A percentile compares a stretch with the other conserved stretches of the same genome.
phyloP scores from a whole-genome alignment of 2,797 vertebrate species.

The Neomorphus geoffroyi region DNA sequence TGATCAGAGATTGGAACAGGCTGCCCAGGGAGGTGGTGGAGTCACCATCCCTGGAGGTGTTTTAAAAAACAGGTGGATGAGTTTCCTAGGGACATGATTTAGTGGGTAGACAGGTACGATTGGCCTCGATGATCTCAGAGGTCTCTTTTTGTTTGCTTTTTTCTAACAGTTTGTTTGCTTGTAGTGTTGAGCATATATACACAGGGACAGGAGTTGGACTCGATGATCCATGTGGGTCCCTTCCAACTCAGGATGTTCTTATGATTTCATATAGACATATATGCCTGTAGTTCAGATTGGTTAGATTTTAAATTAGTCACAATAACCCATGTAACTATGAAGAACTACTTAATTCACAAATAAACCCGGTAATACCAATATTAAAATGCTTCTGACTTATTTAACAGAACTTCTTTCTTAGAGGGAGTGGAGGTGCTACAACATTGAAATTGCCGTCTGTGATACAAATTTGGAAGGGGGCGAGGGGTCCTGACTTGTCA shows the following conservation, averaged over 20 bases:
- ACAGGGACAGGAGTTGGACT: not conserved
- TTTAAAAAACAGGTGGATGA: too few species aligned
- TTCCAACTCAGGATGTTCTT: too few species aligned
- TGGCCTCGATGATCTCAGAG: too few species aligned
- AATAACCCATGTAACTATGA: not conserved
- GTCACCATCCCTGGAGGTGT: too few species aligned
- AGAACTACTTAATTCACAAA: not conserved
- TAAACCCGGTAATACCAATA: not conserved
- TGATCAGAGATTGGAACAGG: too few species aligned
- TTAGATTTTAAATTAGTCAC: not conserved
- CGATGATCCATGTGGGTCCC: too few species aligned
- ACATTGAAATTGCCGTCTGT: not conserved
- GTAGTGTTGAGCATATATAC: not conserved
- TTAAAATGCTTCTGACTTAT: not conserved
- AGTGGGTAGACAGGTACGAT: too few species aligned
- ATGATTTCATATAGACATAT: not conserved
- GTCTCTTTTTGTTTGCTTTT: too few species aligned
- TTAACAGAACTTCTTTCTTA: not conserved
- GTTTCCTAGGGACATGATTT: too few species aligned
- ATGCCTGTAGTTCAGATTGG: not conserved
- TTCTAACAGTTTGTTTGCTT: too few species aligned
- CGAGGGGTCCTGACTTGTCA: not conserved
- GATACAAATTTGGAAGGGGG: fast-evolving
- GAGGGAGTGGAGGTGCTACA: not conserved
- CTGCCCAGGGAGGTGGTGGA: too few species aligned